Evolutionary conservation across 2,888 invertebrate species (phyloP).

Genomic region (Phragmatobia fuliginosa): DNA sequence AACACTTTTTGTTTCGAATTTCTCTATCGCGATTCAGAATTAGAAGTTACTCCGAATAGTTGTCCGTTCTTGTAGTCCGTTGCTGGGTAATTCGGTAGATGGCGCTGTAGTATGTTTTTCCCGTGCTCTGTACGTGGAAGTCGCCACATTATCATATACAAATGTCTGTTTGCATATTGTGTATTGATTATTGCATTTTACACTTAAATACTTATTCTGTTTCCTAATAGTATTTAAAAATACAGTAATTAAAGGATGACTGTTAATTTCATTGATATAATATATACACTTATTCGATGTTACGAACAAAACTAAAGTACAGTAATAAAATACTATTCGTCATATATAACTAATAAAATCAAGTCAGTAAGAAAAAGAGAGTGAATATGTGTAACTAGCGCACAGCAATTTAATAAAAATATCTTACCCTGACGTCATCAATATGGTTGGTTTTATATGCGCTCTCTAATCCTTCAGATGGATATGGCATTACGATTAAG

Average conservation of each 20-base stretch:
- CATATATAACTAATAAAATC: background rate
- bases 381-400: background rate
- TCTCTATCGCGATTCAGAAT: no score
- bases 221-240: no score
- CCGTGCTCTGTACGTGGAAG: no score
- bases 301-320: background rate
- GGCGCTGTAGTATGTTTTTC: no score
- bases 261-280: background rate
- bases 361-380: background rate
- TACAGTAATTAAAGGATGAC: background rate
- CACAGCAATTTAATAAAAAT: background rate
- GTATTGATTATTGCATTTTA: background rate
- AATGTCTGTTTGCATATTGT: background rate
- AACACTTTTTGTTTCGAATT: background rate
- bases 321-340: background rate
- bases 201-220: no score
- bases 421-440: slow-evolving; percentile 92
- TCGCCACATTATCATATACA: no score
- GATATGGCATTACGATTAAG: slow-evolving; percentile 97
- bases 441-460: slow-evolving; percentile 96
- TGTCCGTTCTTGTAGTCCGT: no score
- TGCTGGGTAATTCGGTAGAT: no score
- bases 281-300: background rate
- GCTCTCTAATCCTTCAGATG: slow-evolving; percentile 97
- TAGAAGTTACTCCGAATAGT: no score